Evolutionary conservation across 1,140 invertebrate species (phyloP).

Genomic region (Drosophila virilis): DNA sequence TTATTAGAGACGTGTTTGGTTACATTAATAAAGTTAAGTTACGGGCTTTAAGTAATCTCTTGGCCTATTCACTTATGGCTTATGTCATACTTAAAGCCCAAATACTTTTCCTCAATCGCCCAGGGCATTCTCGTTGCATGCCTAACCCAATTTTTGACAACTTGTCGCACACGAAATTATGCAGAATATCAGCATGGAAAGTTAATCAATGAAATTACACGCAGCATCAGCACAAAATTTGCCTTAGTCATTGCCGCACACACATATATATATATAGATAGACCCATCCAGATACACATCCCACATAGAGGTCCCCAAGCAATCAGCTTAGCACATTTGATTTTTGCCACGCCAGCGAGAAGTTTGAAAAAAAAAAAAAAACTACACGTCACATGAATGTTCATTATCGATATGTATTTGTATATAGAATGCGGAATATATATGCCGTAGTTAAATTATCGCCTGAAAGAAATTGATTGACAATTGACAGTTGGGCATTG

Average conservation of each 20-base stretch:
- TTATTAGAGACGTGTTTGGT: too few relatives aligned
- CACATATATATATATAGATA: not conserved
- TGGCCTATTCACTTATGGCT: not conserved
- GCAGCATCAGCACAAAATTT: slow-evolving; percentile 59
- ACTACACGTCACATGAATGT: slow-evolving; percentile 51
- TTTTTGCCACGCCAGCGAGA: slow-evolving; percentile 59
- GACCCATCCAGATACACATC: not conserved
- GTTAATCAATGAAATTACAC: slow-evolving; percentile 78
- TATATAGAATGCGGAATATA: not conserved
- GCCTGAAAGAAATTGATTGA: slow-evolving; percentile 66
- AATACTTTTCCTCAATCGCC: slow-evolving; percentile 3
- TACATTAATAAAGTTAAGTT: not conserved
- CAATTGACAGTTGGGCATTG: slow-evolving; percentile 49
- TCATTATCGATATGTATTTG: slow-evolving; percentile 63
- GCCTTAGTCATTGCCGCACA: slow-evolving; percentile 27
- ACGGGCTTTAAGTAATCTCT: not conserved
- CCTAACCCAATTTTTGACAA: slow-evolving; percentile 73
- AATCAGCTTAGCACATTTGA: slow-evolving; percentile 78
- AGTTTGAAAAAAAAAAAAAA: slow-evolving; percentile 24
- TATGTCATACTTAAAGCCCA: not conserved
- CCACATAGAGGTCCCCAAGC: slow-evolving; percentile 61
- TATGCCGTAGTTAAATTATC: slow-evolving; percentile 69
- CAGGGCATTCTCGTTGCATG: slow-evolving; percentile 18
- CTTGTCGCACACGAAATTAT: slow-evolving; percentile 70
- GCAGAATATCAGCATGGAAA: slow-evolving; percentile 67